These are phyloP conservation scores for Peromyscus attwateri DNA, from an alignment of 2,797 vertebrate genomes.

Conservation along the genomic window DNA sequence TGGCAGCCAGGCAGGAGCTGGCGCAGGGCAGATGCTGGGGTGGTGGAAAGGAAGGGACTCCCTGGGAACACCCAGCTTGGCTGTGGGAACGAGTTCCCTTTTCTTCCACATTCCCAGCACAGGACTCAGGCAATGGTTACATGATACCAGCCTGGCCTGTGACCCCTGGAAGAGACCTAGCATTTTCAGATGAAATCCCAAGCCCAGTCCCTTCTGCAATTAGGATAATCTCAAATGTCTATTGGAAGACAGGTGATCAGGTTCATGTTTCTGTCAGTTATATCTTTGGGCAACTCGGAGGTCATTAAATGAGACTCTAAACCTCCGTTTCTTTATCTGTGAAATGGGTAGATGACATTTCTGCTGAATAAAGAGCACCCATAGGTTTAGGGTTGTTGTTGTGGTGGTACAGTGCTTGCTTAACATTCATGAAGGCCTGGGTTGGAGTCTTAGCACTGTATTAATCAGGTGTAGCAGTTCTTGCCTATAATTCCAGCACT, in stretches of 20 bases:
- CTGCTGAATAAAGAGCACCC: not conserved
- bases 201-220: not conserved
- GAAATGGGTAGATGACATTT: slow-evolving; percentile 20
- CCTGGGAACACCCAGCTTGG: slow-evolving; percentile 41
- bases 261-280: not conserved
- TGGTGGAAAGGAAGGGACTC: slow-evolving; percentile 47
- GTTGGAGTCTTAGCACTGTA: not conserved
- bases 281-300: not conserved
- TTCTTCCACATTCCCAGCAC: not conserved
- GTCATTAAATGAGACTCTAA: not conserved
- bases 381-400: not conserved
- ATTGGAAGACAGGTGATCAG: not conserved
- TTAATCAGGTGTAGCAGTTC: not conserved
- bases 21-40: slow-evolving; percentile 75
- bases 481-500: not conserved
- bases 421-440: not conserved
- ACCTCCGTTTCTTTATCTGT: slow-evolving; percentile 12
- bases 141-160: not conserved
- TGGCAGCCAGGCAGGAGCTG: slow-evolving; percentile 82
- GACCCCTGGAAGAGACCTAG: not conserved
- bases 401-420: not conserved
- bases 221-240: not conserved
- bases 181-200: slow-evolving; percentile 6
- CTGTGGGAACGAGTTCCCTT: not conserved
- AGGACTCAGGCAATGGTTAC: not conserved